phyloP scores from a whole-genome alignment of 2,113 vertebrate species.

The Pyxicephalus adspersus region DNA sequence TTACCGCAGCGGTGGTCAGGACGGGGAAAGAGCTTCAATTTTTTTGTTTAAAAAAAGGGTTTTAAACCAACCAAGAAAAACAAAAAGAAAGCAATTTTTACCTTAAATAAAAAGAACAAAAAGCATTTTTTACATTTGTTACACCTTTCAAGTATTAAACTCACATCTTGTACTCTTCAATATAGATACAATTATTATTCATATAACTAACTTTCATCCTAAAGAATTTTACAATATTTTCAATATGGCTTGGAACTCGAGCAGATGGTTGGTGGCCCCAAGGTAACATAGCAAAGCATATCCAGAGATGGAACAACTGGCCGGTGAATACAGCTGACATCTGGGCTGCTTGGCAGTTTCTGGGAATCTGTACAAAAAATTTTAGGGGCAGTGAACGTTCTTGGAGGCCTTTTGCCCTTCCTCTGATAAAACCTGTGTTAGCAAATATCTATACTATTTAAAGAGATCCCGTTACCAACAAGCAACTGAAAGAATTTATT shows the following conservation, averaged over 20 bases:
- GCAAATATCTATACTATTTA: no score
- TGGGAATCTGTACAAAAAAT: slow-evolving; percentile 23
- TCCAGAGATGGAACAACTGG: slow-evolving; percentile 20
- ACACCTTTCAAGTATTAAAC: no score
- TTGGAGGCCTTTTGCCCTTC: not conserved
- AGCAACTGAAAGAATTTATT: not conserved
- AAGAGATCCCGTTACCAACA: no score
- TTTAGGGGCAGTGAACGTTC: not conserved
- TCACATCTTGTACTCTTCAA: no score
- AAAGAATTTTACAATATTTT: not conserved
- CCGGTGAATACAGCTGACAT: not conserved
- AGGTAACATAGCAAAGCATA: not conserved
- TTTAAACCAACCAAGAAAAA: no score
- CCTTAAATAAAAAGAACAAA: no score
- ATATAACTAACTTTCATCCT: not conserved
- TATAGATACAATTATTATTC: not conserved
- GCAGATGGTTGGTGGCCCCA: not conserved
- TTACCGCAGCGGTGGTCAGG: no score
- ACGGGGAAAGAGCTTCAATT: no score
- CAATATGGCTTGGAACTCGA: not conserved
- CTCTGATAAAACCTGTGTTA: not conserved
- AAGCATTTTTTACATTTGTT: no score
- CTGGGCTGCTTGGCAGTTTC: slow-evolving; percentile 14
- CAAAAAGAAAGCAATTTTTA: no score
- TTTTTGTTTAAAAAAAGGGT: no score